phyloP scores from a whole-genome alignment of 1,140 invertebrate species.

The Maconellicoccus hirsutus region DNA sequence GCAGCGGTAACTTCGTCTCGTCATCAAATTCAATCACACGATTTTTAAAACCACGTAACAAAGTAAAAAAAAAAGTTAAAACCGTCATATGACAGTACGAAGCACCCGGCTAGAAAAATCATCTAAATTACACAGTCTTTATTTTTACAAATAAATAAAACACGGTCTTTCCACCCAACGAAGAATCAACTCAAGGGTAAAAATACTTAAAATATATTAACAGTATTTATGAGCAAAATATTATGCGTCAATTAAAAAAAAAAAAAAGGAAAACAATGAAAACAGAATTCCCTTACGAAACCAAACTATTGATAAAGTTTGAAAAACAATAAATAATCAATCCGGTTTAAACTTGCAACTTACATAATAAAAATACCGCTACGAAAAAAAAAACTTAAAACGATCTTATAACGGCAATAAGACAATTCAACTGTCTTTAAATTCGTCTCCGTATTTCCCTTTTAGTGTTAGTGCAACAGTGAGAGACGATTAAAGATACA shows the following conservation, averaged over 20 bases:
- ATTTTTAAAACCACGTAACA: too few relatives aligned
- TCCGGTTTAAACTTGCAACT: neutral
- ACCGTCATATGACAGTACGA: neutral
- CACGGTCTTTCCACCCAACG: neutral
- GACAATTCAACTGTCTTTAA: neutral
- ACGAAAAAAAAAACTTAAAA: neutral
- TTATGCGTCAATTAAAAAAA: neutral
- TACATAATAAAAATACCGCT: neutral
- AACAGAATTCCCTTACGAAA: neutral
- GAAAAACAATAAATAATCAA: neutral
- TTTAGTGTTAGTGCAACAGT: neutral
- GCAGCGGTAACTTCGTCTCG: neutral
- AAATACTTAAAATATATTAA: neutral
- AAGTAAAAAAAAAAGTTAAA: neutral
- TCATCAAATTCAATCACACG: neutral
- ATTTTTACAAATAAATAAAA: slow-evolving; percentile 10
- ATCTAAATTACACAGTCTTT: slow-evolving; percentile 1
- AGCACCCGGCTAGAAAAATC: neutral
- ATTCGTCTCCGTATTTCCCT: neutral
- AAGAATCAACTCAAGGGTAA: neutral
- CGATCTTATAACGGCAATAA: neutral
- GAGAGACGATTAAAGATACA: neutral
- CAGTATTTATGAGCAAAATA: neutral
- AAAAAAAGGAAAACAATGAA: neutral
- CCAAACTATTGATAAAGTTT: neutral